phyloP scores from a whole-genome alignment of 2,113 vertebrate genomes.

The Caretta caretta region DNA sequence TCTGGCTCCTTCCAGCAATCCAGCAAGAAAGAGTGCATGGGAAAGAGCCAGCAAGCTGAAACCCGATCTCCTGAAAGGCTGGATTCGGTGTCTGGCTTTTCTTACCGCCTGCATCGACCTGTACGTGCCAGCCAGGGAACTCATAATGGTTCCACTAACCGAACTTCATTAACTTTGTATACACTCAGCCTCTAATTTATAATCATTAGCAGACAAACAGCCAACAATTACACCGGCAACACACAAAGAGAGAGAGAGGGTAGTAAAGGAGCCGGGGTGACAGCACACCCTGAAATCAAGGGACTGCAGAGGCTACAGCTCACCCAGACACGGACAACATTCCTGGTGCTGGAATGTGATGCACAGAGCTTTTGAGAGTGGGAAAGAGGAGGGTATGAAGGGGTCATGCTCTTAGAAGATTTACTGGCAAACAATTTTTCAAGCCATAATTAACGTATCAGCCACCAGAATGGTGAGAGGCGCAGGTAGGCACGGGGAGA shows the following conservation, averaged over 20 bases:
- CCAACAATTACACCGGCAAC: constrained; percentile 72
- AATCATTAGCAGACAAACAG: constrained; percentile 74
- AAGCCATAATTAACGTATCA: background rate
- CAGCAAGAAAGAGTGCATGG: background rate
- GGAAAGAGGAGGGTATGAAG: background rate
- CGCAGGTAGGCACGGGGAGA: background rate
- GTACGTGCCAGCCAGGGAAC: constrained; percentile 67
- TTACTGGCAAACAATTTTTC: background rate
- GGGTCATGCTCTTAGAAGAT: background rate
- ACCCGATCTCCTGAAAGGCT: constrained; percentile 67
- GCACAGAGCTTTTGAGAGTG: rapidly evolving
- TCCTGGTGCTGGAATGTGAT: background rate
- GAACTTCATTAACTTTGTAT: constrained; percentile 78
- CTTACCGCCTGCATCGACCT: constrained; percentile 68
- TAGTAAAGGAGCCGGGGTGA: background rate
- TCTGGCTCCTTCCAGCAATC: constrained; percentile 45
- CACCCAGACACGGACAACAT: background rate
- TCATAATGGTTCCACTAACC: constrained; percentile 71
- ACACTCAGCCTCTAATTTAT: constrained; percentile 76
- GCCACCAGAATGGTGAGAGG: constrained; percentile 19
- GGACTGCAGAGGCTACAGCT: no score
- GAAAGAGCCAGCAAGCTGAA: constrained; percentile 64
- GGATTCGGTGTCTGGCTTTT: constrained; percentile 59
- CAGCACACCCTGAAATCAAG: background rate
- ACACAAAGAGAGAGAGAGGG: constrained; percentile 42